Evolutionary conservation across 2,113 vertebrate species (phyloP), one percentile per base, ranked within the genome.

Genomic region (Alexandromys fortis): DNA sequence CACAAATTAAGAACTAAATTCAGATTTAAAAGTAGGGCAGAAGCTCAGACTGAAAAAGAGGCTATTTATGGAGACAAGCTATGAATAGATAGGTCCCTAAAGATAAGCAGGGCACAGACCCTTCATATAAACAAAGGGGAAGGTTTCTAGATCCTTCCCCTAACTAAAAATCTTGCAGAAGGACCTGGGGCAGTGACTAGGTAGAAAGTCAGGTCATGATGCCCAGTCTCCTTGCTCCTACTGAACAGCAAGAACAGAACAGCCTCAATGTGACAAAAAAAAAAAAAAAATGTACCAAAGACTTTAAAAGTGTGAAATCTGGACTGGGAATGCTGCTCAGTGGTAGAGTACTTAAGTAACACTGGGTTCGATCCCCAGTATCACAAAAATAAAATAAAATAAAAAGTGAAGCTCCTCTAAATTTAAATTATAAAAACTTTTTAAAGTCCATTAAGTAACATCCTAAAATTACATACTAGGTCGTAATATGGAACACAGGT

Each of bases 1-100:
- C 77, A 86, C 67, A 94, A 93, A 96, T 95, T 91, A 94, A 92
- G 76, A 47, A 67, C 92, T 92, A 75, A 92, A 92, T 82, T 86
- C 86, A 92, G 67, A 94, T 38, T 19, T 85, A 55, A 49, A 94
- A 95, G 91, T 35, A 92, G 75, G 77, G 52, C 78, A 87, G 45
- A 49, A 92, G 38, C 47, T 76, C 26, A 75, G 89, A 58, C 65
- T 61, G 78, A 24, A 89, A 90, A 96, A 26, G 61, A 9, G 14
- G 42, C 67, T 91, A 38, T 91, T 78, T 38, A 67, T 19, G 38
- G 83, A 91, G 49, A 52, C 0, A 86, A 24, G 87, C n/a, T 19
- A 67, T 52, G 22, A 45, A 49, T 30, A 42, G 47, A 52, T 0
- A 47, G 42, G 42, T n/a, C 72, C 65, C 67, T 21, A 45, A 52